Conservation (phyloP, 2,113 vertebrate species). For the Heloderma charlesbogerti region DNA sequence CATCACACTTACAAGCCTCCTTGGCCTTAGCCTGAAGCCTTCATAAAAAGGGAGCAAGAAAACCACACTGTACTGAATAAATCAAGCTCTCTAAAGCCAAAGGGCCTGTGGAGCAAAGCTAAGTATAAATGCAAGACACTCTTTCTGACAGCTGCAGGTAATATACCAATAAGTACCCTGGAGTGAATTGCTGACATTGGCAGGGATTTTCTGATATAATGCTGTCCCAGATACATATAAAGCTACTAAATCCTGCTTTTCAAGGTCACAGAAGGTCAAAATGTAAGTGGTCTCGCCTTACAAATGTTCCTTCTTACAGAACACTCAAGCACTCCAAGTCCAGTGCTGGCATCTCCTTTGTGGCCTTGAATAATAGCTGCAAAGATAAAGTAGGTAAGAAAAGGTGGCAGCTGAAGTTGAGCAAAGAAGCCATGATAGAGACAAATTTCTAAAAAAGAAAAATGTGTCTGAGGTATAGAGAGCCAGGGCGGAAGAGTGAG, state of each 20-base stretch:
- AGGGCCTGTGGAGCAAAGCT: neutral
- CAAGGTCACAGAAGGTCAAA: neutral
- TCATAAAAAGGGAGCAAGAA: neutral
- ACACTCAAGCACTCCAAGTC: neutral
- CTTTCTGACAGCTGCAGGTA: neutral
- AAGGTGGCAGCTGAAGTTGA: neutral
- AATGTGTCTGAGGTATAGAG: neutral
- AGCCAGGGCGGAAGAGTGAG: neutral
- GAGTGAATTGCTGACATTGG: conserved; percentile 7
- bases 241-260: conserved; percentile 12
- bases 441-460: neutral
- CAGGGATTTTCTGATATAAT: conserved; percentile 9
- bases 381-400: neutral
- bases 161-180: conserved; percentile 11
- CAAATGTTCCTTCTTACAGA: neutral
- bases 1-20: neutral
- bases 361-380: conserved; percentile 22
- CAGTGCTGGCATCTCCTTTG: neutral
- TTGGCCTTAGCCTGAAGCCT: neutral
- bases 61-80: conserved; percentile 12
- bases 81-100: neutral
- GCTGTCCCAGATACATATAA: neutral
- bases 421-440: neutral
- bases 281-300: neutral
- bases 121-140: neutral